Base-by-base conservation (phyloP, 1,140 invertebrate species). In the Nasonia giraulti region DNA sequence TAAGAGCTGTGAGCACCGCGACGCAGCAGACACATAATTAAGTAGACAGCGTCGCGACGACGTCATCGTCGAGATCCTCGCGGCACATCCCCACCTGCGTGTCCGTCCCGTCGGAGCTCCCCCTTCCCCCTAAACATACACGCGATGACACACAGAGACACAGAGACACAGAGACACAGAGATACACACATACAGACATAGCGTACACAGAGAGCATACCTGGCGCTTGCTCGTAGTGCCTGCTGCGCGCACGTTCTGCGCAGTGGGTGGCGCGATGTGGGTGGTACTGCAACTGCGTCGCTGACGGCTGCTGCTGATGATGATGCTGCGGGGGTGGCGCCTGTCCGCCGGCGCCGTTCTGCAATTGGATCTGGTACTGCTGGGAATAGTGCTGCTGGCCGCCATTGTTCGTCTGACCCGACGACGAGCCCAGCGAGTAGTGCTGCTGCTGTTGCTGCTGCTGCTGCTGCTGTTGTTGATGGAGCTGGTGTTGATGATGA, bases 291-390 rank as follows among this genome's bases (percentile, higher is more conserved):
- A 87, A 8, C 79, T 84, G 69, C 88, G 82, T 62, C 82, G 87
- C 55, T 62, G 55, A 62, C 27, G 74, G 68, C 31, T 75, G 44
- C 44, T 89, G 80, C 8, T 88, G 86, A 14, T 87, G 87, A 66
- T 91, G 75, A 66, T 86, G 81, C 75, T 90, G 86, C 62, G 88
- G 77, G 84, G 91, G 87, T 86, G 89, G 90, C 69, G 88, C 88
- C 69, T 91, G 90, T 66, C 47, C 17, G 68, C 74, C 71, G 71
- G 31, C 33, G 82, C 81, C 76, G 62, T 87, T 87, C 69, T 91
- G 91, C 86, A 90, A 86, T 87, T 91, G 91, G 85, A 91, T 84
- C 27, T 79, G 82, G 27, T 78, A 80, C 27, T 86, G 86, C 73
- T 90, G 87, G n/a, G 69, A 74, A 44, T 84, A 77, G 3, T 90